Evolutionary conservation across 2,113 vertebrate genomes (phyloP), one percentile per base, ranked within the genome.

Genomic region (Lichenostomus cassidix): DNA sequence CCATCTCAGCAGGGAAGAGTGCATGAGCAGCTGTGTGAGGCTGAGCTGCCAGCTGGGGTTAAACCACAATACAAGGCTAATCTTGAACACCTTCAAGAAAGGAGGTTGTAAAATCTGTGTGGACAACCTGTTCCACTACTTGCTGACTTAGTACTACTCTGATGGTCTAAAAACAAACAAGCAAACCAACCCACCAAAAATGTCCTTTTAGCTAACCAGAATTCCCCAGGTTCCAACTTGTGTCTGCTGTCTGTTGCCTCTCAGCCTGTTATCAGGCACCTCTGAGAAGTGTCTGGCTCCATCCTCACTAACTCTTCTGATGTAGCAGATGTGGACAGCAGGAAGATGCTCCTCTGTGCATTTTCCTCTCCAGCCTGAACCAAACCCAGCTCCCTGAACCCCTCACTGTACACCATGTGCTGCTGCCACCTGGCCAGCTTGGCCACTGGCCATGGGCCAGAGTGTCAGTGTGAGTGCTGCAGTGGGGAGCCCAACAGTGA

Each of bases 381-480:
- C 39, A 47, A 76, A 12, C n/a, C 2, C 42, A 9, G 23, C 14
- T 44, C 47, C 4, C 2, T 19, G 3, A 49, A 9, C 25, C 25
- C 3, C 19, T 65, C 42, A 2, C 1, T 35, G 33, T 15, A 20
- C 10, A 0, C 47, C 62, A 3, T 1, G 17, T 41, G 20, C 58
- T 62, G 4, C 60, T 21, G 31, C 69, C 33, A 18, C 23, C 74
- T 71, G 46, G 10, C 33, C 80, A 71, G 35, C 58, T 10, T 6
- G 3, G 50, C 56, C 35, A 18, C 29, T 27, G 39, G 27, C 3
- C 74, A 17, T 8, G 31, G 20, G 33, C 37, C 49, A 10, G 24
- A 13, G 47, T 44, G 64, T 16, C 31, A 8, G 4, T 3, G 25
- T 18, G 44, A 58, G 31, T 3, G 24, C 52, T 21, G 31, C 19